phyloP scores from a whole-genome alignment of 2,888 invertebrate species.

The Troides oblongomaculatus region DNA sequence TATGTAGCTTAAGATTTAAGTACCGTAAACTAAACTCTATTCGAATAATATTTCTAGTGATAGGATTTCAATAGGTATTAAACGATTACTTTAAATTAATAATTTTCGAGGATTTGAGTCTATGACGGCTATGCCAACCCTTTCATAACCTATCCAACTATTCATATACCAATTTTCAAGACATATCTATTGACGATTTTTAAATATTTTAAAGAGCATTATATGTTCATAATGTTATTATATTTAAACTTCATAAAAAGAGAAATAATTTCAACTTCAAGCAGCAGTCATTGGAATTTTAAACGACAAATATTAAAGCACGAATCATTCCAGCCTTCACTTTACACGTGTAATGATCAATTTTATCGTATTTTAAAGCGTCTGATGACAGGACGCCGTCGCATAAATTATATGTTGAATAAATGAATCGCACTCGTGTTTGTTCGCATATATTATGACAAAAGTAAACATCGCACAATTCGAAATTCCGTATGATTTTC shows the following conservation, averaged over 20 bases:
- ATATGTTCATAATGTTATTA: neutral
- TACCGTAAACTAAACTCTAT: no score
- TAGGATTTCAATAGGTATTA: no score
- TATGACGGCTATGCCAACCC: no score
- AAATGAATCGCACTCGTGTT: constrained; percentile 21
- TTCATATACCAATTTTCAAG: no score
- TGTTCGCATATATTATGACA: constrained; percentile 20
- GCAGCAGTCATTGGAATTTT: neutral
- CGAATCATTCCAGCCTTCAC: neutral
- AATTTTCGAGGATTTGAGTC: no score
- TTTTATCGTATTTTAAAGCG: constrained; percentile 21
- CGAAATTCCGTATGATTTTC: constrained; percentile 15
- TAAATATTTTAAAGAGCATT: no score
- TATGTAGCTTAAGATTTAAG: neutral
- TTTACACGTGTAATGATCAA: constrained; percentile 7
- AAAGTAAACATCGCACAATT: constrained; percentile 20
- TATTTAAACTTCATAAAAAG: neutral
- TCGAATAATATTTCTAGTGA: no score
- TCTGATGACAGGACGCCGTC: constrained; percentile 22
- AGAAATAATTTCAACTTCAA: neutral
- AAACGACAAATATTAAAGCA: neutral
- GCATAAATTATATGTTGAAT: constrained; percentile 29
- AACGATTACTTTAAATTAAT: no score
- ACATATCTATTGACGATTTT: no score
- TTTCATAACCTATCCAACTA: no score